Evolutionary conservation across 2,113 vertebrate genomes (phyloP), one percentile per base, ranked within the genome.

Genomic region (Nematolebias whitei): DNA sequence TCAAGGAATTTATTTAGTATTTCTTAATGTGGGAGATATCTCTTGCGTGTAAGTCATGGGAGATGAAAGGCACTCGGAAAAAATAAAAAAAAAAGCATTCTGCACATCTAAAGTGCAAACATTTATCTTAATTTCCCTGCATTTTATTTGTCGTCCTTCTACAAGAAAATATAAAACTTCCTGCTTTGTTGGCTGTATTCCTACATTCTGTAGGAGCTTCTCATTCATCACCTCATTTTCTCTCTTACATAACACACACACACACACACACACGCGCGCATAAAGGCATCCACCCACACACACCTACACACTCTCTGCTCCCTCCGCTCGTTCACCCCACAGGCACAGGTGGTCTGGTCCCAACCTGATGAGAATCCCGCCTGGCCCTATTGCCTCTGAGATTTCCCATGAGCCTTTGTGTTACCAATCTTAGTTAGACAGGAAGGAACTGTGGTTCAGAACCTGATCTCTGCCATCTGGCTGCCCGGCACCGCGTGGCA

Each of bases 391-490:
- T 82, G 77, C 73, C 58, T 48, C 68, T 3, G 5, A 12, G 0
- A 65, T 79, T 71, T 87, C 84, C 87, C 87, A 75, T 47, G 78
- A 86, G 84, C 74, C 65, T 67, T 61, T 35, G 16, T 71, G 67
- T 78, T 74, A 58, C 74, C 63, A 32, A 63, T 69, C 68, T 56
- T 51, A 65, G 57, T 13, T 2, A 85, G 69, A 64, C 64, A 55
- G 73, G 65, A 80, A 85, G 70, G 57, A 83, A 61, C 50, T 32
- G 23, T 55, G 68, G 74, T 85, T 88, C 71, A 75, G 62, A 73
- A 78, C 68, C 69, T 61, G 68, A 79, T 62, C 79, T 68, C 60
- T 71, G 71, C 88, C 89, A 90, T 88, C 89, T 90, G 88, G 76
- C 56, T 56, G 79, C 71, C 48, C 41, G 54, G 14, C 78, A 83